Base-by-base conservation (phyloP, 2,797 vertebrate species). In the Danionella dracula region DNA sequence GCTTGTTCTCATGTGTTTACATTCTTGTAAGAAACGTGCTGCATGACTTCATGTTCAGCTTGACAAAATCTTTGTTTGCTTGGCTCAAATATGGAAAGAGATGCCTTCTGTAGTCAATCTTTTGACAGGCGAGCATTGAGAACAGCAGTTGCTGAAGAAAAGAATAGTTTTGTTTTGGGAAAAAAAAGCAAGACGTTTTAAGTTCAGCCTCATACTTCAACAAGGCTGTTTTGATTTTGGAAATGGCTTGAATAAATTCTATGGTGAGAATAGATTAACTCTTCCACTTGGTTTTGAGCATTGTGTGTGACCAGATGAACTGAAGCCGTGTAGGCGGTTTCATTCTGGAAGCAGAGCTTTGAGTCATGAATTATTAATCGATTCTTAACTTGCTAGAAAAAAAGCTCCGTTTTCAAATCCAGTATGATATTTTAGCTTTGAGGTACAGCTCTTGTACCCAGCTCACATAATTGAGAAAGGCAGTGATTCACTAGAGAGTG, bases 281-380 rank as follows among this genome's bases (percentile, higher is more conserved):
- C 23, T 27, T 27, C 8, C 20, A 12, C 44, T 40, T 48, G n/a
- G 32, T 66, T 66, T 66, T 46, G 20, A 34, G n/a, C 31, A 19
- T 34, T 5, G 17, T 51, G 56, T 60, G 11, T 35, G 58, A 34
- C 21, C 51, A 17, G 59, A 62, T 54, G 55, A 55, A 51, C 34
- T 35, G 40, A 16, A 54, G 15, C 38, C 41, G 23, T 31, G 19
- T n/a, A 8, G 40, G 42, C 32, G 23, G 23, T 3, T 6, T 54
- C 15, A 16, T 55, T 40, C 57, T 46, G 32, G 31, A 31, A 46
- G n/a, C 12, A 31, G 11, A 62, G 40, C 49, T 38, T 58, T 64
- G 7, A 15, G 16, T 50, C 16, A 44, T 70, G 61, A 70, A 70
- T 70, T 57, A 58, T 65, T 70, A 53, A 65, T 58, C 27, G 20